Conservation (phyloP, 2,797 vertebrate species). For the Intellagama lesueurii region DNA sequence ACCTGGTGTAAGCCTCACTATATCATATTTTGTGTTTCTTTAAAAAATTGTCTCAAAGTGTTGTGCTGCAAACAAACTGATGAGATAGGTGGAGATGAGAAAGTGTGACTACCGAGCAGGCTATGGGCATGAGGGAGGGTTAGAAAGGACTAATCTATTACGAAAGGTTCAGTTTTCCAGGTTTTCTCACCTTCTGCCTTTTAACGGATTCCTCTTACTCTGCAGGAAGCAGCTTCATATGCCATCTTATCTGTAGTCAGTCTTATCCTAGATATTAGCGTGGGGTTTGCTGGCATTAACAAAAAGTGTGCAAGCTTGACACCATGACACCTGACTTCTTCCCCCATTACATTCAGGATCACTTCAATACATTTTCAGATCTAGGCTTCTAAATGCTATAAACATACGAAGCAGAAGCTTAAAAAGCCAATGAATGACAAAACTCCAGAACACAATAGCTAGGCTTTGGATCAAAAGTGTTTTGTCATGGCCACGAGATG, state of each 20-base stretch:
- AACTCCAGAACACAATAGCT: neutral
- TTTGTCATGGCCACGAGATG: conserved; percentile 28
- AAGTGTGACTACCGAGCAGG: no score
- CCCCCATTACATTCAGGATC: neutral
- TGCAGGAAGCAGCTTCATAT: neutral
- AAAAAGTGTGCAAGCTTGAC: no score
- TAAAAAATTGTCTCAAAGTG: no score
- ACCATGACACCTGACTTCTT: neutral
- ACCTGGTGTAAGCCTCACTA: no score
- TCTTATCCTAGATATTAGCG: no score
- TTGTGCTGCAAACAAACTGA: no score
- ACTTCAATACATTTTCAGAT: neutral
- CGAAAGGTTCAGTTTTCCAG: no score
- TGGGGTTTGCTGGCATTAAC: no score
- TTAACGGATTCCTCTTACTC: neutral
- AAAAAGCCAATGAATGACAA: neutral
- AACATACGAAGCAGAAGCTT: neutral
- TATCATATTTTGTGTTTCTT: no score
- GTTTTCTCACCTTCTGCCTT: neutral
- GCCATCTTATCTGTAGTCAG: neutral
- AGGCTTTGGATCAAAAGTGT: neutral
- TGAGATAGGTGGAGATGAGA: no score
- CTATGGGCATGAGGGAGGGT: no score
- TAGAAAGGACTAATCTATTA: no score
- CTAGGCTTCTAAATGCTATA: neutral